A percentile compares a stretch with the other conserved stretches of the same genome.
These are phyloP conservation scores for Hypomecis punctinalis DNA, from an alignment of 2,888 invertebrate species.

Conservation along the genomic window DNA sequence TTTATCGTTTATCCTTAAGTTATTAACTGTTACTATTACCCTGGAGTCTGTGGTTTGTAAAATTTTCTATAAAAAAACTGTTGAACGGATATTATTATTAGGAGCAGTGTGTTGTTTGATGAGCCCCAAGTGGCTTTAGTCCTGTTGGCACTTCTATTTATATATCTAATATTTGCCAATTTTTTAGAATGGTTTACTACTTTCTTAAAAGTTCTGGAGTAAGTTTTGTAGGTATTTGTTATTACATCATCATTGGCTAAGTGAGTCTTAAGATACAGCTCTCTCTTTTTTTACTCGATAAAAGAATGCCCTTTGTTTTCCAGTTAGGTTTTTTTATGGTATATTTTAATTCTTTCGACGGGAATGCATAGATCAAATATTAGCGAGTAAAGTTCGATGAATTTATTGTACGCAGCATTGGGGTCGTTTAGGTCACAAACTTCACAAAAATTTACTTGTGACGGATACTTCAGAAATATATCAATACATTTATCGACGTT, in stretches of 20 bases:
- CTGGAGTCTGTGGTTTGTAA: no score
- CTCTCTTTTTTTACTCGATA: slow-evolving; percentile 4
- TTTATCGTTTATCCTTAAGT: no score
- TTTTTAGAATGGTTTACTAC: background rate
- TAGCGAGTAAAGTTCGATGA: background rate
- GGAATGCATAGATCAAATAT: slow-evolving; percentile 1
- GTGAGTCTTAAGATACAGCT: background rate
- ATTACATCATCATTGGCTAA: background rate
- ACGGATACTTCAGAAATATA: background rate
- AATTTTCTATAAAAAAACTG: no score
- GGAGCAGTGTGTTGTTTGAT: no score
- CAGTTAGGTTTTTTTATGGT: no score
- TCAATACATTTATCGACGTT: no score
- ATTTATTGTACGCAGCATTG: background rate
- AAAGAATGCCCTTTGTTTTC: background rate
- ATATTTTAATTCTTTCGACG: no score
- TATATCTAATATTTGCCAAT: no score
- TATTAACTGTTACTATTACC: no score
- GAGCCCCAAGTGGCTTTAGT: no score
- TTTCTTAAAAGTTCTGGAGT: background rate
- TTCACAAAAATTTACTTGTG: background rate
- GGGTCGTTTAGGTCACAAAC: background rate
- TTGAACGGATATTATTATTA: background rate
- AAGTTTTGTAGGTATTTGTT: background rate
- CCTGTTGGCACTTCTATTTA: no score